phyloP scores from a whole-genome alignment of 2,113 vertebrate genomes.

The Dromaius novaehollandiae region DNA sequence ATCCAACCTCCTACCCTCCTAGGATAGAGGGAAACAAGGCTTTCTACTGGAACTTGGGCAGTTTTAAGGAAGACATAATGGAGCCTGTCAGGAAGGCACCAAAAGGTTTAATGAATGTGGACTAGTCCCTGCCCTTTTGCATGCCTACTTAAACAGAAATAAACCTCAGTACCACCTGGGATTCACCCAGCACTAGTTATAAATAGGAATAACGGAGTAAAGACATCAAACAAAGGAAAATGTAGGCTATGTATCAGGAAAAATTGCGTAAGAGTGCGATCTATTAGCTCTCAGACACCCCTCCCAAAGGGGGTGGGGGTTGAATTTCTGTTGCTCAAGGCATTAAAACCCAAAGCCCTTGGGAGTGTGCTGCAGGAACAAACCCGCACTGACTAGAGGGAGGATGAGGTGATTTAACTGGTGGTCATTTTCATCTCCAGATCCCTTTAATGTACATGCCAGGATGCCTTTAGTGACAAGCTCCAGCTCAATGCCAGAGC shows the following conservation, averaged over 20 bases:
- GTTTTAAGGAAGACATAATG: background rate
- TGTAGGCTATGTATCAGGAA: slow-evolving; percentile 57
- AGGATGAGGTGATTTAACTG: slow-evolving; percentile 48
- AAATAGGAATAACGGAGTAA: slow-evolving; percentile 5
- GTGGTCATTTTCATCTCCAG: slow-evolving; percentile 58
- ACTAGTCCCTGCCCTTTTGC: slow-evolving; percentile 11
- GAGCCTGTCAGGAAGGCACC: slow-evolving; percentile 15
- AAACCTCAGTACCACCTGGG: slow-evolving; percentile 50
- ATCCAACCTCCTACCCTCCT: background rate
- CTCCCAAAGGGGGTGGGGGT: slow-evolving; percentile 22
- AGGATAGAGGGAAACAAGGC: background rate
- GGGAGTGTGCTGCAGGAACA: slow-evolving; percentile 11
- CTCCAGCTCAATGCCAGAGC: background rate
- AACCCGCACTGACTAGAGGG: background rate
- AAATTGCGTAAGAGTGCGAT: slow-evolving; percentile 39
- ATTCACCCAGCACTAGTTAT: slow-evolving; percentile 39
- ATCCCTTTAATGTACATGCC: slow-evolving; percentile 43
- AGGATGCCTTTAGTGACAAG: slow-evolving; percentile 46
- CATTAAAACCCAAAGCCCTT: slow-evolving; percentile 7
- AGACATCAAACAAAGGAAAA: slow-evolving; percentile 60
- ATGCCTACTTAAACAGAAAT: slow-evolving; percentile 51
- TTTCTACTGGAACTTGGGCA: background rate
- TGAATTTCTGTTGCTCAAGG: slow-evolving; percentile 50
- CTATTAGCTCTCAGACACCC: background rate
- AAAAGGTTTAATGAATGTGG: background rate